These are phyloP conservation scores for Ictalurus punctatus DNA, from an alignment of 2,113 vertebrate genomes.

Conservation along the genomic window DNA sequence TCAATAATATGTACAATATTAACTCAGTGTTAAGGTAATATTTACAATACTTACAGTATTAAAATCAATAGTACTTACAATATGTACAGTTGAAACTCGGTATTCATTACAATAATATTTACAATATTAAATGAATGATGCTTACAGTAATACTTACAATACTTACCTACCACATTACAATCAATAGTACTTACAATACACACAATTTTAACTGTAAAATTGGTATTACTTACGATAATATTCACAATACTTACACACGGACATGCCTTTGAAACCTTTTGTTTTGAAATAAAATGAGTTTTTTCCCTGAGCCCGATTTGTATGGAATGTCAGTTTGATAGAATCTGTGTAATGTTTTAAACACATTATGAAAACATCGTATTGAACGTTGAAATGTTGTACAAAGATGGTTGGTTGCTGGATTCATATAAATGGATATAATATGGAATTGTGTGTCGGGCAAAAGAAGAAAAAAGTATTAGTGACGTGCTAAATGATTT, in stretches of 20 bases:
- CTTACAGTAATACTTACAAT: neutral
- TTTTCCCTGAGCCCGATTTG: neutral
- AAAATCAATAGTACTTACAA: neutral
- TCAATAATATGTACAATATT: neutral
- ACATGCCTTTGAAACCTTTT: too few relatives aligned
- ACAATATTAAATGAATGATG: neutral
- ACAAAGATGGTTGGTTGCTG: neutral
- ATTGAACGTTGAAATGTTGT: neutral
- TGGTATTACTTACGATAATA: neutral
- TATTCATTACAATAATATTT: neutral
- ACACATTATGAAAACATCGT: neutral
- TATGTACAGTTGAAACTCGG: neutral
- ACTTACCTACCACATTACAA: neutral
- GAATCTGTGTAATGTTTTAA: neutral
- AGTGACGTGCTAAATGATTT: neutral
- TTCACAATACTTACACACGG: too few relatives aligned
- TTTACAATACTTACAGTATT: neutral
- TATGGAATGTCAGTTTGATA: neutral
- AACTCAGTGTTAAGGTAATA: neutral
- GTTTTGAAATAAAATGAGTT: neutral
- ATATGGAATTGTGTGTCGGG: neutral
- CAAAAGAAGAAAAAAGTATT: neutral
- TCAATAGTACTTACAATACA: neutral
- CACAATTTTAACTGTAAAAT: neutral
- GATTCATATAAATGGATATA: neutral